Evolutionary conservation across 2,797 vertebrate species (phyloP), one percentile per base, ranked within the genome.

Genomic region (Melanotaenia nigrans): DNA sequence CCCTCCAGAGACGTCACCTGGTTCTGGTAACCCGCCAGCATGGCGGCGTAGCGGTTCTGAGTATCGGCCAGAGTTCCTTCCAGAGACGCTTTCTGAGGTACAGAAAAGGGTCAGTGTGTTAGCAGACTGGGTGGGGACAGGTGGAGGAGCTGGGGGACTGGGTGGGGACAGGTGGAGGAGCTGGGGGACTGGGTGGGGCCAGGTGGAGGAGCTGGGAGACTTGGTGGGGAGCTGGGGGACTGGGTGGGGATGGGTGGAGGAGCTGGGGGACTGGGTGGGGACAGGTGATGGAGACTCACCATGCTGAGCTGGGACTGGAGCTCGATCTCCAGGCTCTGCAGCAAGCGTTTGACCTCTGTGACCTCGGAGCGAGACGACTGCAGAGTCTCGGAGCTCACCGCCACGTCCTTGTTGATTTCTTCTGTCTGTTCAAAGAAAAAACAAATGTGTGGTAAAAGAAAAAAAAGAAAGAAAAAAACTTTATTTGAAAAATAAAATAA

Each of bases 251-350:
- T n/a, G n/a, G 25, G 25, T 25, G 25, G 25, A 25, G 25, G 25
- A 25, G 25, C 25, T 25, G 25, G 25, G 25, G 25, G 2, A 2
- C 25, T 25, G 25, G 25, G 25, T 25, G 25, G 25, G 25, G 25
- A 25, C 25, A 25, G 33, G 1, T 14, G 12, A 32, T 0, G 24
- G 1, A 38, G 28, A 63, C 92, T n/a, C 83, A 97, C 97, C 94
- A 92, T 95, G 85, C 91, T 95, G 65, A 90, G 75, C 65, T 96
- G 94, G 0, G 95, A 66, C 77, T 97, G 95, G 65, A 97, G 92
- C 64, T 97, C 95, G 0, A 97, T 97, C 86, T 96, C 94, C 79
- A 98, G 90, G 54, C 91, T 66, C 87, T 97, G 97, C 6, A 96
- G 73, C 0, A 77, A 70, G 10, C 87, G 87, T 54, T 82, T 91